Conservation (phyloP, 2,888 invertebrate genomes). For the Sycophila texana region DNA sequence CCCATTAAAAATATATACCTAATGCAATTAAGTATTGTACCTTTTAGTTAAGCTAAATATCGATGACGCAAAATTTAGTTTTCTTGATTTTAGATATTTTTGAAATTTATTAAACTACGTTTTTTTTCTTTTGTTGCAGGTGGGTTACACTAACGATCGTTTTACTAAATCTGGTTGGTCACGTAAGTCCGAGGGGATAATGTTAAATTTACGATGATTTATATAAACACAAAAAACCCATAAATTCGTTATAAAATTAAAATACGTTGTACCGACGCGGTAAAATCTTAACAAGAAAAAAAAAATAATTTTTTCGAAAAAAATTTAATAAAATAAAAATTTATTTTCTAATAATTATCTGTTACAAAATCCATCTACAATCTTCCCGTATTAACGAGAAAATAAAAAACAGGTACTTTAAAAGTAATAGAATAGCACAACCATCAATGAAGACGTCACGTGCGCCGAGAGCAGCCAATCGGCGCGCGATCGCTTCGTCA, state of each 20-base stretch:
- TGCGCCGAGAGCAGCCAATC: not conserved
- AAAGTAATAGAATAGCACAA: not conserved
- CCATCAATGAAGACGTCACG: conserved; percentile 44
- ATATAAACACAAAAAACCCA: no score
- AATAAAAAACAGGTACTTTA: not conserved
- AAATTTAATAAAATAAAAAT: no score
- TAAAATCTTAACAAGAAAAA: no score
- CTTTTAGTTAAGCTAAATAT: no score
- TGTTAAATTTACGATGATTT: not conserved
- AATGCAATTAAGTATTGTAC: not conserved
- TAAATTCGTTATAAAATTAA: no score
- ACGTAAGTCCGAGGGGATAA: not conserved
- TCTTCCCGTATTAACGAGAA: no score
- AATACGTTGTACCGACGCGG: no score
- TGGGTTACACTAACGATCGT: conserved; percentile 25
- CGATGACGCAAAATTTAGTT: no score
- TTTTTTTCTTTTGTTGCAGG: conserved; percentile 11
- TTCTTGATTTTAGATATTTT: not conserved
- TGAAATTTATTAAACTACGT: not conserved
- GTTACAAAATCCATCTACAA: no score
- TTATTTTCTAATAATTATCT: no score
- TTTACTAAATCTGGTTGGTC: not conserved
- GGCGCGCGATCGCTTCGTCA: conserved; percentile 51
- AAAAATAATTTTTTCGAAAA: no score
- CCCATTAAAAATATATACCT: not conserved